Percentiles rank a stretch among this genome's conserved stretches.
phyloP scores from a whole-genome alignment of 1,140 invertebrate genomes.

The Meloidogyne exigua region DNA sequence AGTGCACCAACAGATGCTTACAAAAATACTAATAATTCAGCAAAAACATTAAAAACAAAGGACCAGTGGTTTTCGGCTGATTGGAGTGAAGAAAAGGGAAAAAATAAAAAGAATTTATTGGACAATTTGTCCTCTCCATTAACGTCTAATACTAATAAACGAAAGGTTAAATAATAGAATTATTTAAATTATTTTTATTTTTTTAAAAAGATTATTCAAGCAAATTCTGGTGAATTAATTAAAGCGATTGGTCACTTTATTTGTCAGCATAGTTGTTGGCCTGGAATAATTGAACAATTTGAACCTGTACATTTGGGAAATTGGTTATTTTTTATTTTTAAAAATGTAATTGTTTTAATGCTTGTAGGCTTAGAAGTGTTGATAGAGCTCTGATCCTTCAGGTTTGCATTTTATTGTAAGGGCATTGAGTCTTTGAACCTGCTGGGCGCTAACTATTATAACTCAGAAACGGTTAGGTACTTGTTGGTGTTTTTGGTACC shows the following conservation, averaged over 20 bases:
- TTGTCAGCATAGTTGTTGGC: conserved; percentile 19
- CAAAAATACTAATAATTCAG: neutral
- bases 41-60: neutral
- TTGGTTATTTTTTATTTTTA: conserved; percentile 12
- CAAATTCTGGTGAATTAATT: conserved; percentile 37
- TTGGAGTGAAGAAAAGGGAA: neutral
- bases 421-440: too few relatives aligned
- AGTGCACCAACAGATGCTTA: neutral
- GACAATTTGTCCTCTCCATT: neutral
- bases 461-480: too few relatives aligned
- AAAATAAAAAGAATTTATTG: neutral
- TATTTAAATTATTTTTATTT: neutral
- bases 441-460: too few relatives aligned
- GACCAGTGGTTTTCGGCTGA: conserved; percentile 8
- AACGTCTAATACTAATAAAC: neutral
- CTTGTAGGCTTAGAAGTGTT: conserved; percentile 43
- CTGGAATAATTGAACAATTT: neutral
- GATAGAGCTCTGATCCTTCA: conserved; percentile 49
- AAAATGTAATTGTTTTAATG: conserved; percentile 29
- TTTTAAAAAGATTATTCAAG: conserved; percentile 30
- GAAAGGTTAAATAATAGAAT: neutral
- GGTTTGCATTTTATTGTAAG: conserved; percentile 19
- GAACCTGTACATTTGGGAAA: conserved; percentile 23
- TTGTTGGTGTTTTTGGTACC: too few relatives aligned
- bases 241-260: conserved; percentile 32